phyloP scores from a whole-genome alignment of 1,140 invertebrate species.

The Tyrophagus putrescentiae region DNA sequence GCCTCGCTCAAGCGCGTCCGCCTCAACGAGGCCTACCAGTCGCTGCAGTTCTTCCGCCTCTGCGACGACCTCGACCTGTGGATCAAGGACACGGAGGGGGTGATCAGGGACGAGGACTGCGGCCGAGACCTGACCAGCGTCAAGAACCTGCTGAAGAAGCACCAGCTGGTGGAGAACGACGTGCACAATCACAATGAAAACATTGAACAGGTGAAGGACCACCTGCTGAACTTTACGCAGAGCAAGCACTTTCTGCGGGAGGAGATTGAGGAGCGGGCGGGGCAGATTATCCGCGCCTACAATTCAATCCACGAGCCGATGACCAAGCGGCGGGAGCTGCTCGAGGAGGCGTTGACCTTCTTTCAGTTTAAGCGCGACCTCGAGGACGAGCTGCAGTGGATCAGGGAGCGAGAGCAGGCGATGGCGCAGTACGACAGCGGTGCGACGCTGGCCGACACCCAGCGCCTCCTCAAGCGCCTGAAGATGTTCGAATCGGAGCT shows the following conservation, averaged over 20 bases:
- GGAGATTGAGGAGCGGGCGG: conserved; percentile 45
- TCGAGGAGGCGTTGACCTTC: conserved; percentile 95
- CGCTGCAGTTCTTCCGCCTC: conserved; percentile 86
- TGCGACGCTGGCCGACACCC: conserved; percentile 87
- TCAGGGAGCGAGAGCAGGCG: conserved; percentile 87
- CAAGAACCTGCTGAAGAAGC: conserved; percentile 97
- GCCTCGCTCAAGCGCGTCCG: conserved; percentile 94
- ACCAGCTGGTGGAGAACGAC: conserved; percentile 88
- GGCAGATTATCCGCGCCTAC: conserved; percentile 49
- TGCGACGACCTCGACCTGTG: conserved; percentile 96
- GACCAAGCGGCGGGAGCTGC: conserved; percentile 64
- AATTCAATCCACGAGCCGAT: conserved; percentile 67
- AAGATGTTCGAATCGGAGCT: conserved; percentile 86
- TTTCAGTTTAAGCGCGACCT: conserved; percentile 95
- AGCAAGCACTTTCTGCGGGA: conserved; percentile 89
- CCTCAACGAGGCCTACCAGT: conserved; percentile 93
- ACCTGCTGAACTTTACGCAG: conserved; percentile 79
- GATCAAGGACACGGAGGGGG: conserved; percentile 94
- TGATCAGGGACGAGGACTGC: conserved; percentile 84
- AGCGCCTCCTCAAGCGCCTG: conserved; percentile 95
- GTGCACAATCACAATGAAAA: conserved; percentile 84
- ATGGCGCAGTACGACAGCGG: conserved; percentile 79
- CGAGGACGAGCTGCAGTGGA: conserved; percentile 97
- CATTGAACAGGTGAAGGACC: conserved; percentile 77
- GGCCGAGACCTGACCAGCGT: conserved; percentile 91